Evolutionary conservation across 2,113 vertebrate species (phyloP).

Genomic region (Bungarus multicinctus): DNA sequence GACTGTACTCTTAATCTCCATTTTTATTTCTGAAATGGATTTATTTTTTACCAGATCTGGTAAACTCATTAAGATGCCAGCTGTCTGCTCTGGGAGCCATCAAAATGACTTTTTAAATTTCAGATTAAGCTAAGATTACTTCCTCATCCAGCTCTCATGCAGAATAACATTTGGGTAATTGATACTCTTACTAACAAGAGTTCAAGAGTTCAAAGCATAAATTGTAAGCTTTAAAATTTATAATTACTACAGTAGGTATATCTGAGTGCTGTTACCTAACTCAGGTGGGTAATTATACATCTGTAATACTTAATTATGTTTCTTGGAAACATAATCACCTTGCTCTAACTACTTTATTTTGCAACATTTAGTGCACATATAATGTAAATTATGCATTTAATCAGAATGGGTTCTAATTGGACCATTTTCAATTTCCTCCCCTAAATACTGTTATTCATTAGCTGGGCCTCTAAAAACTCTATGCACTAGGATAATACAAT

Average conservation of each 20-base stretch:
- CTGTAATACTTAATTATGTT: conserved; percentile 63
- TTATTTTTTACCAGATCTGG: not conserved
- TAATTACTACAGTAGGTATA: conserved; percentile 28
- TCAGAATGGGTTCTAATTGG: conserved; percentile 54
- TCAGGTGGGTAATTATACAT: conserved; percentile 70
- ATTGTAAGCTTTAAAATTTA: conserved; percentile 41
- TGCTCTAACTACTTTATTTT: conserved; percentile 60
- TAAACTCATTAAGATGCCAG: not conserved
- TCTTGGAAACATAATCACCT: conserved; percentile 64
- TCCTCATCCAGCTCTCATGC: not conserved
- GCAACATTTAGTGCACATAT: conserved; percentile 63
- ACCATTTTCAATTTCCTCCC: conserved; percentile 61
- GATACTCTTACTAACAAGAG: conserved; percentile 41
- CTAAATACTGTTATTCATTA: conserved; percentile 60
- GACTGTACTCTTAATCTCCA: not conserved
- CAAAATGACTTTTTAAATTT: not conserved
- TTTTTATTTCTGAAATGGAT: not conserved
- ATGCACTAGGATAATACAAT: conserved; percentile 32
- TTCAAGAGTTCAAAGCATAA: conserved; percentile 43
- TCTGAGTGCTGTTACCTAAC: conserved; percentile 62
- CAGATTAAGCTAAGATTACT: not conserved
- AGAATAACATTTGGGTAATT: conserved; percentile 2
- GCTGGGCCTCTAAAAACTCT: conserved; percentile 40
- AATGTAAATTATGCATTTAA: conserved; percentile 72
- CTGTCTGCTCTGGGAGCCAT: not conserved